Evolutionary conservation across 2,113 vertebrate genomes (phyloP).

Genomic region (Ibidorhyncha struthersii): DNA sequence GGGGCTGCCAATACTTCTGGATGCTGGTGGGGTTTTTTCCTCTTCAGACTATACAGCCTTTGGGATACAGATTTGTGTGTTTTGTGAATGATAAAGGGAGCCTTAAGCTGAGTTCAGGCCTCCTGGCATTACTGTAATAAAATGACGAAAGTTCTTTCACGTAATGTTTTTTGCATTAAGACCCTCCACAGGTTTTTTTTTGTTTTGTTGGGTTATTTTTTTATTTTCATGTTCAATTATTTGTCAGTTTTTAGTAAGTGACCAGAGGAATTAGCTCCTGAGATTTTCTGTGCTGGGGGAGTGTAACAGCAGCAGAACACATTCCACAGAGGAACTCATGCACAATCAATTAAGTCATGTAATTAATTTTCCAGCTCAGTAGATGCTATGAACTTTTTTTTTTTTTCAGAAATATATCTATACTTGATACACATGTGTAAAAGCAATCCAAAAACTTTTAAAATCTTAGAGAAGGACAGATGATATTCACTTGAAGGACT

Average conservation of each 20-base stretch:
- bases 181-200: not conserved
- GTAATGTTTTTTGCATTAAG: not conserved
- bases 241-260: conserved; percentile 13
- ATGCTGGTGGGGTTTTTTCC: conserved; percentile 8
- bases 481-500: not conserved
- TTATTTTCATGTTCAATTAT: not conserved
- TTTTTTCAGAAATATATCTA: conserved; percentile 15
- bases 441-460: conserved; percentile 38
- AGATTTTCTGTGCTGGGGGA: not conserved
- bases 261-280: not conserved
- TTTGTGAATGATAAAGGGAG: conserved; percentile 3
- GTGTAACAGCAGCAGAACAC: conserved; percentile 46
- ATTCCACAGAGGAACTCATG: conserved; percentile 73
- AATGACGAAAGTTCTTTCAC: not conserved
- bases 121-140: not conserved
- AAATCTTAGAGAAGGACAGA: not conserved
- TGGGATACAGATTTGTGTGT: not conserved
- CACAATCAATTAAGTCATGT: conserved; percentile 71
- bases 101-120: not conserved
- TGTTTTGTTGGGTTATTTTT: not conserved
- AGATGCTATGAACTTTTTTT: conserved; percentile 47
- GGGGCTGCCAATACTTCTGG: conserved; percentile 30
- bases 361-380: conserved; percentile 76
- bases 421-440: conserved; percentile 11
- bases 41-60: conserved; percentile 32